Evolutionary conservation across 2,113 vertebrate species (phyloP), one percentile per base, ranked within the genome.

Genomic region (Alectura lathami): DNA sequence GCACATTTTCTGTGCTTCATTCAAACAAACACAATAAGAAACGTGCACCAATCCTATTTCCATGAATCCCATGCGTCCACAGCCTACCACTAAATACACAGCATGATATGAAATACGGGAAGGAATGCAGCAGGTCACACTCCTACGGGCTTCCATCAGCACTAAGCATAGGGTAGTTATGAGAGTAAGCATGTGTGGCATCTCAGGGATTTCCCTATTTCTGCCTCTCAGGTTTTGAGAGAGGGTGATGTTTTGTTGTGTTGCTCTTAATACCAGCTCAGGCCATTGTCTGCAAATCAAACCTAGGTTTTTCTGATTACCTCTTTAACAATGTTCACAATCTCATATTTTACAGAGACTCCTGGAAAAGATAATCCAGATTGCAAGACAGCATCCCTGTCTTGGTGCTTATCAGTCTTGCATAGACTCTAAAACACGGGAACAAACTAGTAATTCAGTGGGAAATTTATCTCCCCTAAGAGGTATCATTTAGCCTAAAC

Each of bases 251-350:
- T 15, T 81, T 66, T 81, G 18, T 64, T 81, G 34, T 56, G 4
- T 7, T 43, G 12, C 34, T 70, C 47, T 26, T 17, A 10, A 34
- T 32, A 54, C 32, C 34, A 88, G 30, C 83, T 22, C 0, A 0
- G 0, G 3, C 8, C 40, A 45, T 6, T 13, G 68, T 24, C 0
- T 64, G 13, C 11, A 15, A 48, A 48, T 24, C 9, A 76, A 75
- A 70, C 2, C 0, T 24, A 63, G 45, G 8, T 17, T 85, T 83
- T 79, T 43, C 38, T 47, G 8, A 72, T 68, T n/a, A 64, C 15
- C 32, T 30, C 14, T 82, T 20, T 7, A 82, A 40, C 17, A 54
- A 23, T 9, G n/a, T 68, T 56, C 32, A 51, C 3, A 76, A 26
- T 32, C 24, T 45, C 15, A 13, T 10, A 1, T 86, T 64, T 57